Base-by-base conservation (phyloP, 2,113 vertebrate species). In the Megalops atlanticus region DNA sequence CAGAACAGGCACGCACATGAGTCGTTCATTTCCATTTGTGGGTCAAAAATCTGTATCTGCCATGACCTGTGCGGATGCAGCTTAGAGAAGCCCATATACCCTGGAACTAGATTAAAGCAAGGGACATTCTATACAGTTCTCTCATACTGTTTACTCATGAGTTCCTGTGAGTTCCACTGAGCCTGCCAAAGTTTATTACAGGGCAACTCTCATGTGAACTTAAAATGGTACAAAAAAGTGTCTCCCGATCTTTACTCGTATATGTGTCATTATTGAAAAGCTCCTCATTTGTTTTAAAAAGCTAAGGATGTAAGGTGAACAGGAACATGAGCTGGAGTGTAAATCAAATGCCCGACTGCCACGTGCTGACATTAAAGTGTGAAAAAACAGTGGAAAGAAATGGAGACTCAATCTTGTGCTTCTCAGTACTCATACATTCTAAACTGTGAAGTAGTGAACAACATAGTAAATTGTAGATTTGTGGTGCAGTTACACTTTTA, bases 1-100 rank as follows among this genome's bases (percentile, higher is more conserved):
- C 72, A 84, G 33, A 43, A 76, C 84, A 80, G 81, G 80, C 43
- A 78, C 43, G 49, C 78, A 54, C n/a, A 82, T 71, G 69, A 80
- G 39, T 79, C 81, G 78, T 80, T 31, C 47, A 69, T 83, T 73
- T 72, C 49, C 36, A 70, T 24, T 79, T 70, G 58, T 86, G 85
- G 81, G 76, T 87, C 84, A 84, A 79, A 85, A 83, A 64, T 58
- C 10, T 74, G 31, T 45, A 15, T 81, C 75, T 75, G 77, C 78
- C 84, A 41, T 81, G 83, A 83, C 76, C 38, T 64, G 47, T 31
- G 33, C 27, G 69, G 81, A 40, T 47, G 72, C 75, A 79, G 83
- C 76, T 80, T 69, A 54, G 45, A 83, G 81, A 71, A 77, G 73
- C 31, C 72, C 24, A 71, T 49, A 49, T 75, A 76, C 47, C 6